Evolutionary conservation across 2,113 vertebrate genomes (phyloP).

Genomic region (Recurvirostra avosetta): DNA sequence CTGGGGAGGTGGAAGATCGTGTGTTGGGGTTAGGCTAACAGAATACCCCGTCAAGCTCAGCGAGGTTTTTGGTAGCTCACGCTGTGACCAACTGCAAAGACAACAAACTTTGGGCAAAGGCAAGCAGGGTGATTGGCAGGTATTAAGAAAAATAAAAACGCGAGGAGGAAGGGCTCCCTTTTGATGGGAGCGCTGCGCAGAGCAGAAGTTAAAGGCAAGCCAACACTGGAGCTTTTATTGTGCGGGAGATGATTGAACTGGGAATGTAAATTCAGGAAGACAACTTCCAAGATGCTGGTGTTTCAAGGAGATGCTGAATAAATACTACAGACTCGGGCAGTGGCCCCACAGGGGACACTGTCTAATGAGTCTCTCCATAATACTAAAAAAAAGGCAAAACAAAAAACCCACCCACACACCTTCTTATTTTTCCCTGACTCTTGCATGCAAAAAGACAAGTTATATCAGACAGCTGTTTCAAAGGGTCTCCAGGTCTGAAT

Average conservation of each 20-base stretch:
- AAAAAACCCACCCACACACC: neutral
- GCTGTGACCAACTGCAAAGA: conserved; percentile 69
- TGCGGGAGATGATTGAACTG: neutral
- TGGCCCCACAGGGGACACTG: neutral
- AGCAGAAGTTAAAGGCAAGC: neutral
- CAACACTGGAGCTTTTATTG: conserved; percentile 45
- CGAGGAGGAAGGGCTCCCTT: conserved; percentile 15
- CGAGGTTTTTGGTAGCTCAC: conserved; percentile 65
- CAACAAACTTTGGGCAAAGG: conserved; percentile 68
- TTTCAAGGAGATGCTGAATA: neutral
- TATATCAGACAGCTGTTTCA: neutral
- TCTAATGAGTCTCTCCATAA: neutral
- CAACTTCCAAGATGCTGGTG: neutral
- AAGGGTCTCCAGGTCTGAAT: neutral
- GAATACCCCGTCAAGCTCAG: conserved; percentile 53
- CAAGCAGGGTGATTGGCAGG: conserved; percentile 46
- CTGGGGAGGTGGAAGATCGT: conserved; percentile 23
- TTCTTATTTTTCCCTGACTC: neutral
- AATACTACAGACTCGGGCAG: neutral
- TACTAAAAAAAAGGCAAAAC: neutral
- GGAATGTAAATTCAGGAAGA: conserved; percentile 33
- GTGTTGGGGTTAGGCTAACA: conserved; percentile 61
- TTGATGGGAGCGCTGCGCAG: neutral
- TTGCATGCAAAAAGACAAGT: neutral
- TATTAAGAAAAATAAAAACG: conserved; percentile 50